A percentile compares a stretch with the other conserved stretches of the same genome.
These are phyloP conservation scores for Homarus gammarus DNA, from an alignment of 2,888 invertebrate species.

Conservation along the genomic window DNA sequence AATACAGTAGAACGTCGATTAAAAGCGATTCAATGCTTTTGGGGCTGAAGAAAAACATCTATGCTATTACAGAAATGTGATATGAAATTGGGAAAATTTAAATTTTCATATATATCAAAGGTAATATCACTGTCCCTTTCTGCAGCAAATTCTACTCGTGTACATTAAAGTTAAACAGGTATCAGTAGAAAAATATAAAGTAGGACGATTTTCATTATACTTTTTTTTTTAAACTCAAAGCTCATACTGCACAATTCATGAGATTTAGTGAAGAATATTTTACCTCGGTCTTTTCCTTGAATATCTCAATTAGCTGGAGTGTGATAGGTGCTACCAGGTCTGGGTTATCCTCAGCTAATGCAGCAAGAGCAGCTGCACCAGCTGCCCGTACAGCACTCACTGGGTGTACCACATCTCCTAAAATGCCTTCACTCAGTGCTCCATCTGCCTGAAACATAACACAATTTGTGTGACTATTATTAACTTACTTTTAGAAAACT, in stretches of 20 bases:
- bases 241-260: neutral
- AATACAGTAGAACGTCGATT: too few species aligned
- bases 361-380: constrained; percentile 88
- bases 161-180: too few species aligned
- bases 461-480: neutral
- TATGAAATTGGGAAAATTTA: too few species aligned
- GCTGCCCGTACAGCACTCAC: constrained; percentile 91
- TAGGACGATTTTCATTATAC: too few species aligned
- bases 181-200: too few species aligned
- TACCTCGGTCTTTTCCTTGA: constrained; percentile 58
- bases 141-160: too few species aligned
- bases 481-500: neutral
- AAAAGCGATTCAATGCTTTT: too few species aligned
- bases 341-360: constrained; percentile 83
- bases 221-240: neutral
- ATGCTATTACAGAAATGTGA: too few species aligned
- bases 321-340: constrained; percentile 83
- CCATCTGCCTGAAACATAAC: constrained; percentile 50
- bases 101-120: too few species aligned
- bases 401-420: constrained; percentile 86
- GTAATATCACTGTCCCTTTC: too few species aligned
- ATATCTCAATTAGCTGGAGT: constrained; percentile 83
- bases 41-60: too few species aligned
- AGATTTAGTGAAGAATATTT: neutral
- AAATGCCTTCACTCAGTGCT: constrained; percentile 70